Evolutionary conservation across 23 tunicate species (phyloP), one percentile per base, ranked within the genome.

Genomic region (Corella eumyota): DNA sequence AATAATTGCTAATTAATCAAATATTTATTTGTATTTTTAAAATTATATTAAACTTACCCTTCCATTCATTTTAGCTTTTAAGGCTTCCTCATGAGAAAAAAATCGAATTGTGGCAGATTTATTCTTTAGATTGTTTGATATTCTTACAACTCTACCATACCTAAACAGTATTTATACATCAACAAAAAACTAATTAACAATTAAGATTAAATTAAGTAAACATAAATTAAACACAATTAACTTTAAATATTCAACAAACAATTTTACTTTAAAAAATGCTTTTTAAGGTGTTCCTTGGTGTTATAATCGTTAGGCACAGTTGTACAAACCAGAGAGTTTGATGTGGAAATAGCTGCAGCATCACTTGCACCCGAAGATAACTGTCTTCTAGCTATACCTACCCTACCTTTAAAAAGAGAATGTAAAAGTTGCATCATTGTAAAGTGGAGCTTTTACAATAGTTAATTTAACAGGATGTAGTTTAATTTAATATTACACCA

Each of bases 61-160:
- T 58, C 78, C 94, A 47, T 64, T 84, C 55, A 44, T 50, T 45
- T 84, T 84, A 1, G 94, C 94, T 0, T 28, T 28, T 19, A 68
- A 73, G 3, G 83, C 94, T 17, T 53, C 77, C 0, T 70, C 78
- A 35, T 70, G 56, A 22, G 68, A 58, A 44, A 44, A 58, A 36
- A 62, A 84, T 28, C 11, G 19, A 0, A 84, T 59, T 17, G 77
- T 62, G 3, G 78, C 94, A 31, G 84, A 48, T 13, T 56, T 62
- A 26, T 57, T 70, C 19, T 29, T 45, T 0, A 38, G 53, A 48
- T 69, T 69, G 25, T 45, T 13, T 15, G 32, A 57, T 0, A 70
- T 60, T n/a, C 70, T 66, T 2, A 47, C 23, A 27, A 76, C 69
- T 46, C 63, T 30, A 3, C 94, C 94, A 62, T 76, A 84, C 50